Conservation (phyloP, 1,140 invertebrate species). For the Charaxes varanes region DNA sequence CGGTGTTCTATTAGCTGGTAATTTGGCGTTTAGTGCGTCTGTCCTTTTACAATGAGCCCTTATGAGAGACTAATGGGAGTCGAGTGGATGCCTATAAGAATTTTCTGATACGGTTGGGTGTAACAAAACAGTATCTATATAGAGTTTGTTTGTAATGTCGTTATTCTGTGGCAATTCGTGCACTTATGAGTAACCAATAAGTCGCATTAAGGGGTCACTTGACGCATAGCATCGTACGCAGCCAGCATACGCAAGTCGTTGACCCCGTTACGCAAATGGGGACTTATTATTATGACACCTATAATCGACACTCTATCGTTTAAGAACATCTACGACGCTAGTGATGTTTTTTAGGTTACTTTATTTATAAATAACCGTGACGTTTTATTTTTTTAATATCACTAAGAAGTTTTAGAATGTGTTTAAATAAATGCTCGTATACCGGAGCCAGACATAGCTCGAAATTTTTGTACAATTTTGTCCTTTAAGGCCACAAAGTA, state of each 20-base stretch:
- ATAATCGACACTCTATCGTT: slow-evolving; percentile 13
- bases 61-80: slow-evolving; percentile 32
- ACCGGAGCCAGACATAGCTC: too few relatives aligned
- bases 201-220: slow-evolving; percentile 67
- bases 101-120: not conserved
- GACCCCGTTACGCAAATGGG: slow-evolving; percentile 59
- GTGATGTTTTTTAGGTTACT: too few relatives aligned
- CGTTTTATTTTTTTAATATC: too few relatives aligned
- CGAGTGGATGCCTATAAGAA: slow-evolving; percentile 3
- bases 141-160: not conserved
- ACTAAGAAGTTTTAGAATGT: too few relatives aligned
- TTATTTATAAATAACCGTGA: too few relatives aligned
- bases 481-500: too few relatives aligned
- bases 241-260: slow-evolving; percentile 59
- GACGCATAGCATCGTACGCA: slow-evolving; percentile 53
- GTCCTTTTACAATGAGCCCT: slow-evolving; percentile 33
- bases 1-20: slow-evolving; percentile 25
- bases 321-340: not conserved
- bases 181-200: slow-evolving; percentile 68
- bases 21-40: slow-evolving; percentile 36
- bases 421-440: too few relatives aligned
- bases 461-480: too few relatives aligned
- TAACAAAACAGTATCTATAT: slow-evolving; percentile 1
- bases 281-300: slow-evolving; percentile 43
- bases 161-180: slow-evolving; percentile 17